phyloP scores from a whole-genome alignment of 2,888 invertebrate species.

The Cosmorhoe ocellata region DNA sequence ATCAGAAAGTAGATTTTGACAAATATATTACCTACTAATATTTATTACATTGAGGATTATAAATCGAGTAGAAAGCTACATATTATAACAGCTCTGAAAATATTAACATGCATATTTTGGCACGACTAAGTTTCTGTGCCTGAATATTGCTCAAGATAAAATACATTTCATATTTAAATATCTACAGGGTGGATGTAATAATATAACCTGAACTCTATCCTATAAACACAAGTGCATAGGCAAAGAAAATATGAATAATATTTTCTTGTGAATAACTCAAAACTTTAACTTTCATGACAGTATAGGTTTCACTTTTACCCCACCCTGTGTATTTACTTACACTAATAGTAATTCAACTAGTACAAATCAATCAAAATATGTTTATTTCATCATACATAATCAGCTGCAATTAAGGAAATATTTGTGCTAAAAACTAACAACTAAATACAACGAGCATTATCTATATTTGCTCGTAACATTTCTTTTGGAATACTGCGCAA shows the following conservation, averaged over 20 bases:
- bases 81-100: constrained; percentile 25
- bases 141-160: constrained; percentile 16
- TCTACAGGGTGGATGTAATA: background rate
- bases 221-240: background rate
- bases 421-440: constrained; percentile 19
- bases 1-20: constrained; percentile 4
- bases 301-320: background rate
- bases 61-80: constrained; percentile 13
- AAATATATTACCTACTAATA: background rate
- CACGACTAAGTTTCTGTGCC: constrained; percentile 22
- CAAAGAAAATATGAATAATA: no score
- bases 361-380: no score
- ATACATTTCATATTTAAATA: background rate
- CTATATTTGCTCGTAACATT: constrained; percentile 9
- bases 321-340: constrained; percentile 1
- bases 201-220: background rate
- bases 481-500: constrained; percentile 16
- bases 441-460: constrained; percentile 8
- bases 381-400: no score
- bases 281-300: no score
- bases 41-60: background rate
- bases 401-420: constrained; percentile 31
- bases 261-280: no score
- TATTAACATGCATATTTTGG: constrained; percentile 26
- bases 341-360: background rate